Conservation (phyloP, 2,888 invertebrate species). For the Digitonthophagus gazella region DNA sequence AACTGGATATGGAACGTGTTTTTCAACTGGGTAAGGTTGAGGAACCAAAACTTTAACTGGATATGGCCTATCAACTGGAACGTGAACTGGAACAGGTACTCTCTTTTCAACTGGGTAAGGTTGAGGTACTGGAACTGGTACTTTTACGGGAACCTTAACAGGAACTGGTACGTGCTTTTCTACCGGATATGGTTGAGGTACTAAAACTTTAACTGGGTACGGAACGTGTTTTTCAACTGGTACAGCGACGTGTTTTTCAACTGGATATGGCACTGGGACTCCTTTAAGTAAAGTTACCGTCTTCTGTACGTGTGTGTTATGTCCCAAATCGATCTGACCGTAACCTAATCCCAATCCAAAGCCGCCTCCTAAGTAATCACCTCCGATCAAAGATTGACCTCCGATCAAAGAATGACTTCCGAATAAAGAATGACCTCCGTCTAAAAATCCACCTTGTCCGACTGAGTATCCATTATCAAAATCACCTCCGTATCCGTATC, state of each 20-base stretch:
- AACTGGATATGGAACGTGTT: slow-evolving; percentile 71
- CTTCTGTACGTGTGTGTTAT: slow-evolving; percentile 59
- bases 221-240: slow-evolving; percentile 67
- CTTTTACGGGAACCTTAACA: slow-evolving; percentile 75
- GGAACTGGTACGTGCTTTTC: slow-evolving; percentile 71
- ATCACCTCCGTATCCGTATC: slow-evolving; percentile 78
- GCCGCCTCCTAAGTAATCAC: slow-evolving; percentile 57
- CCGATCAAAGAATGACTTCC: slow-evolving; percentile 49
- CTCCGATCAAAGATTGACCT: slow-evolving; percentile 51
- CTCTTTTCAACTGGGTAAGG: slow-evolving; percentile 79
- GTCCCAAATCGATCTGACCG: slow-evolving; percentile 42
- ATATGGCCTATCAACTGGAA: slow-evolving; percentile 73
- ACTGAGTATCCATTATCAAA: slow-evolving; percentile 69
- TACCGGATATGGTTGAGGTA: slow-evolving; percentile 67
- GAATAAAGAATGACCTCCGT: slow-evolving; percentile 53
- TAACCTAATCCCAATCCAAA: slow-evolving; percentile 32
- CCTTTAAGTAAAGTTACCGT: slow-evolving; percentile 67
- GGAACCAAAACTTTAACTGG: slow-evolving; percentile 78
- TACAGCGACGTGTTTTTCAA: slow-evolving; percentile 63
- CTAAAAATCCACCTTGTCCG: slow-evolving; percentile 58
- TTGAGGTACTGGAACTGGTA: slow-evolving; percentile 72
- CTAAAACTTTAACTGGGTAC: slow-evolving; percentile 61
- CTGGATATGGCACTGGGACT: slow-evolving; percentile 63
- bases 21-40: slow-evolving; percentile 78
- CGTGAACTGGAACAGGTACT: slow-evolving; percentile 67